phyloP scores from a whole-genome alignment of 2,113 vertebrate species.

The Mustela lutreola region DNA sequence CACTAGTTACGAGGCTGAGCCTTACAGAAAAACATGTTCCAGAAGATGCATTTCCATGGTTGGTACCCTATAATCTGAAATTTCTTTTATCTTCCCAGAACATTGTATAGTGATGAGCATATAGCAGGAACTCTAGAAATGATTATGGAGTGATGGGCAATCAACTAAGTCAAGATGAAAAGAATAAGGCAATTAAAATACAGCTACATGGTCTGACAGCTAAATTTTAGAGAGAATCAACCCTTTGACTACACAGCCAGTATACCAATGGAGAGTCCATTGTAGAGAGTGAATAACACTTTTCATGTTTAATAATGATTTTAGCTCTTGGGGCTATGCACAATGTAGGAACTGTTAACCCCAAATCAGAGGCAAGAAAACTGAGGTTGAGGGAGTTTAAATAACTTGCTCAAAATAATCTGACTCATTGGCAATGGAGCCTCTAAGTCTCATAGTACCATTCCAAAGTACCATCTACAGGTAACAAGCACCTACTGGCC shows the following conservation, averaged over 20 bases:
- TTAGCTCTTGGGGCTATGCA: background rate
- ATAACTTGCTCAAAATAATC: background rate
- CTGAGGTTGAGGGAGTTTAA: background rate
- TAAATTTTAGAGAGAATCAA: conserved; percentile 13
- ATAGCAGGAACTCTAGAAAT: background rate
- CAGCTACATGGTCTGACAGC: background rate
- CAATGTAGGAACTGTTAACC: background rate
- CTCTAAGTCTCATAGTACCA: background rate
- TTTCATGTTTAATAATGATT: conserved; percentile 13
- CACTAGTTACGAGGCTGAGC: background rate
- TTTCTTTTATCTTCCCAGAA: background rate
- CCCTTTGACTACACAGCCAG: background rate
- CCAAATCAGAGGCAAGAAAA: background rate
- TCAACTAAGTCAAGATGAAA: background rate
- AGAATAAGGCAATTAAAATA: background rate
- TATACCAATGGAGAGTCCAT: background rate
- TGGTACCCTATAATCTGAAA: background rate
- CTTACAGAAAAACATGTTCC: background rate
- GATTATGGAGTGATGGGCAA: background rate
- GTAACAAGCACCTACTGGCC: background rate
- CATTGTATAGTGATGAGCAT: background rate
- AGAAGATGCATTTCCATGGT: background rate
- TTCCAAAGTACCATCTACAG: background rate
- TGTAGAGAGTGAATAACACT: background rate
- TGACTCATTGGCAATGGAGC: background rate